Evolutionary conservation across 2,797 vertebrate species (phyloP), one percentile per base, ranked within the genome.

Genomic region (Enteromius viviparus): DNA sequence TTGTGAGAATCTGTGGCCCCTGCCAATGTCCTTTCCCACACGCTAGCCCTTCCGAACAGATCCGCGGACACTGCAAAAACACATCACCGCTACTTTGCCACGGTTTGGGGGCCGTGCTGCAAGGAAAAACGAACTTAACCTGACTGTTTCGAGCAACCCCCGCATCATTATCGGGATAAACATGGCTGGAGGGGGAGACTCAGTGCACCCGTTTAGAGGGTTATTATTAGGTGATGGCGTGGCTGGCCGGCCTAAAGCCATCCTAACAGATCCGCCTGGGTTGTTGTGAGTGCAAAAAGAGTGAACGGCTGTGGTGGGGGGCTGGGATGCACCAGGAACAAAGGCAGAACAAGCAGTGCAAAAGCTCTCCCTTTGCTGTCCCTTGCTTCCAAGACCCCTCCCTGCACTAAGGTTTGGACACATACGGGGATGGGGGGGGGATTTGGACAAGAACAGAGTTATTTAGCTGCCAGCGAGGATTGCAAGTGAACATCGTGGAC

Each of bases 171-270:
- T 65, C 62, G 32, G 89, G 90, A 92, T 89, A 92, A 93, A 93
- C 90, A 91, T 90, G 90, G 91, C 91, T 92, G 90, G 14, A 90
- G 91, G 92, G 92, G 92, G 92, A 91, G 42, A 82, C 91, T 92
- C 90, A 90, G 91, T 89, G 90, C 92, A 92, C 60, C 90, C 91
- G 90, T 94, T 93, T 92, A 93, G 91, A 89, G 89, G 86, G 86
- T 91, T 94, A 93, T 94, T 94, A 94, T 94, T 94, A 94, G 92
- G 89, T 87, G 85, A 53, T 81, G 74, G 82, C 70, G 60, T 79
- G 83, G 76, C 78, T 78, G 79, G 83, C 70, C 87, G 82, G 90
- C 89, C 76, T 68, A 9, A 42, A 90, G 89, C 87, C 88, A 66
- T 90, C 85, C 81, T 65, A 90, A 89, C 82, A 89, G 82, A 88